Evolutionary conservation across 2,113 vertebrate species (phyloP), one percentile per base, ranked within the genome.

Genomic region (Blennius ocellaris): DNA sequence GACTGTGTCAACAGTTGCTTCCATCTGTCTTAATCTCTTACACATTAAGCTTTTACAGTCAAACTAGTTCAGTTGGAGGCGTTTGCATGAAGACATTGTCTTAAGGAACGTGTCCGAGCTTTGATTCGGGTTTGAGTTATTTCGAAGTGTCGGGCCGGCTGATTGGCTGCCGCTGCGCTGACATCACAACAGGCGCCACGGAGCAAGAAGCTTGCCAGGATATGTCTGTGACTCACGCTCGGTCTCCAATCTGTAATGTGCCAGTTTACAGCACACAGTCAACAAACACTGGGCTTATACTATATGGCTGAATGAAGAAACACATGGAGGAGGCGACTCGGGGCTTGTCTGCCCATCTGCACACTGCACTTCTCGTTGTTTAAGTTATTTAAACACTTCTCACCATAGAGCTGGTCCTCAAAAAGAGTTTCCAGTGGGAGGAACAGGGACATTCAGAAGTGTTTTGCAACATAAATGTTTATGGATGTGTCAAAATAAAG

Each of bases 211-310:
- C 80, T 67, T 1, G 62, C 75, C 87, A 86, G 76, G 61, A 53
- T 73, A 65, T 67, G 78, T 73, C 74, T 38, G 64, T 85, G 84
- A 87, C 74, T 90, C 49, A 82, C 9, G 0, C 45, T 74, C 50
- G 55, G 54, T 78, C 70, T 77, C 53, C 67, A 53, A 48, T 84
- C 75, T 80, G 64, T 72, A 68, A 47, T 60, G 80, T 67, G 69
- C 77, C 81, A 73, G 69, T 80, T 72, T 74, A 54, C 48, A 76
- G 79, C 76, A 43, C 60, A 62, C 65, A 63, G 8, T 71, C 81
- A 73, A 80, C 81, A 86, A 82, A 87, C 76, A 44, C 59, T 81
- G 58, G 69, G 64, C 39, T 81, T 69, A 45, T 60, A 50, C 56
- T 79, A 49, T 70, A 39, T n/a, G 68, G 67, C 50, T 81, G 69